Evolutionary conservation across 2,113 vertebrate species (phyloP).

Genomic region (Stigmatopora argus): DNA sequence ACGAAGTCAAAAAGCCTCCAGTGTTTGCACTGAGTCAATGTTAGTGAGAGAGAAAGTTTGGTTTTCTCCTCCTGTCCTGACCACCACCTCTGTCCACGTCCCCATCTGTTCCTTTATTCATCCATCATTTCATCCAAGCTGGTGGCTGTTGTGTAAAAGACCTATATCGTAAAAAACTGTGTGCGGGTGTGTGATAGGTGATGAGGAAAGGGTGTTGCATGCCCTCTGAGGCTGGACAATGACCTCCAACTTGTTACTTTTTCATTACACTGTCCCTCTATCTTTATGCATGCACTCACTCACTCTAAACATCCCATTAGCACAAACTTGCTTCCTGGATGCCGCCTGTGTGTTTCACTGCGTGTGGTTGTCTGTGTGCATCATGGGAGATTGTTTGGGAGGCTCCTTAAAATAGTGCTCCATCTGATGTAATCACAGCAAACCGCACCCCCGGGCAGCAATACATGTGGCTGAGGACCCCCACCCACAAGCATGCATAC

Average conservation of each 20-base stretch:
- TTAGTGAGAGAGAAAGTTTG: slow-evolving; percentile 44
- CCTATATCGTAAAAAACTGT: slow-evolving; percentile 46
- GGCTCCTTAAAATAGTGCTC: slow-evolving; percentile 44
- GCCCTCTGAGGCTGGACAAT: slow-evolving; percentile 65
- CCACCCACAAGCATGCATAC: slow-evolving; percentile 45
- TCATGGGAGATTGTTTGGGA: slow-evolving; percentile 24
- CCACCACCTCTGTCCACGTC: slow-evolving; percentile 20
- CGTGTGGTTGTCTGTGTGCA: slow-evolving; percentile 14
- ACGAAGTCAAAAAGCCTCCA: slow-evolving; percentile 29
- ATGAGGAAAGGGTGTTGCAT: not conserved
- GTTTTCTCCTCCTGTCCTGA: slow-evolving; percentile 4
- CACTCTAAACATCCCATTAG: slow-evolving; percentile 13
- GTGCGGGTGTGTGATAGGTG: slow-evolving; percentile 38
- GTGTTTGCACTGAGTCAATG: slow-evolving; percentile 51
- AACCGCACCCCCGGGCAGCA: slow-evolving; percentile 44
- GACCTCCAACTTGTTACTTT: slow-evolving; percentile 64
- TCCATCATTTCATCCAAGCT: slow-evolving; percentile 10
- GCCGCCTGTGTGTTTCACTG: not conserved
- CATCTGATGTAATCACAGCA: slow-evolving; percentile 56
- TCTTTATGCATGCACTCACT: slow-evolving; percentile 12
- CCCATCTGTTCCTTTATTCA: slow-evolving; percentile 14
- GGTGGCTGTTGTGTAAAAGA: slow-evolving; percentile 8
- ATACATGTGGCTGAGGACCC: slow-evolving; percentile 48
- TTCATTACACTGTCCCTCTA: slow-evolving; percentile 17
- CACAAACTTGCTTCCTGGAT: slow-evolving; percentile 21